Conservation (phyloP, 1,140 invertebrate genomes). For the Himalopsyche phryganea region DNA sequence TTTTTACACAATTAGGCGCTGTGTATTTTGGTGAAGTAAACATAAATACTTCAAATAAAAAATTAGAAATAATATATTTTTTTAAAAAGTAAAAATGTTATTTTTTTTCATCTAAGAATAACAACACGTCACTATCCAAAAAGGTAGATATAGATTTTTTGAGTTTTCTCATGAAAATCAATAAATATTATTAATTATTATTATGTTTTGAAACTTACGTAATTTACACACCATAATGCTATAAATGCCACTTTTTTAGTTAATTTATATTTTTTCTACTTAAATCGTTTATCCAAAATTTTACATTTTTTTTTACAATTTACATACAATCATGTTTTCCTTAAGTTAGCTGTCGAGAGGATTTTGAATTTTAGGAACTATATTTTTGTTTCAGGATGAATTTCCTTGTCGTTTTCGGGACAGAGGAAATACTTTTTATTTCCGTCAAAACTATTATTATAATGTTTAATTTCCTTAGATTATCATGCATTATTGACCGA, state of each 20-base stretch:
- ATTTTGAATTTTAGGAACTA: slow-evolving; percentile 23
- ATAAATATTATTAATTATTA: slow-evolving; percentile 31
- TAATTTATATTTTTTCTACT: slow-evolving; percentile 18
- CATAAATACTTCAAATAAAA: slow-evolving; percentile 12
- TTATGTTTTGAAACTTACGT: slow-evolving; percentile 13
- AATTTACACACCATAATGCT: slow-evolving; percentile 10
- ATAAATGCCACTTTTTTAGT: slow-evolving; percentile 28
- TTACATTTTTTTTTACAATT: slow-evolving; percentile 17
- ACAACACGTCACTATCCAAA: slow-evolving; percentile 33
- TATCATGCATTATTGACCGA: slow-evolving; percentile 26
- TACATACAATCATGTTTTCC: slow-evolving; percentile 1
- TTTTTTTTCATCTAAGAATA: slow-evolving; percentile 27
- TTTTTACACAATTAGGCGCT: slow-evolving; percentile 7
- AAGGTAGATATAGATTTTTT: slow-evolving; percentile 18
- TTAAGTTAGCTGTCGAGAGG: slow-evolving; percentile 9
- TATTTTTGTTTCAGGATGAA: slow-evolving; percentile 18
- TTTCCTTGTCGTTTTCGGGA: no score
- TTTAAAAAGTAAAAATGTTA: slow-evolving; percentile 20
- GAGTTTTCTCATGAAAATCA: slow-evolving; percentile 31
- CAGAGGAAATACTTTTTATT: background rate
- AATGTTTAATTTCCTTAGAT: background rate
- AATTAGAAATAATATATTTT: slow-evolving; percentile 15
- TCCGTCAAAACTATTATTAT: background rate
- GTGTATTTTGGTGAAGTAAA: slow-evolving; percentile 15
- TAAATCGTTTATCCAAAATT: slow-evolving; percentile 11